Conservation (phyloP, 2,888 invertebrate genomes). For the Resseliella maxima region DNA sequence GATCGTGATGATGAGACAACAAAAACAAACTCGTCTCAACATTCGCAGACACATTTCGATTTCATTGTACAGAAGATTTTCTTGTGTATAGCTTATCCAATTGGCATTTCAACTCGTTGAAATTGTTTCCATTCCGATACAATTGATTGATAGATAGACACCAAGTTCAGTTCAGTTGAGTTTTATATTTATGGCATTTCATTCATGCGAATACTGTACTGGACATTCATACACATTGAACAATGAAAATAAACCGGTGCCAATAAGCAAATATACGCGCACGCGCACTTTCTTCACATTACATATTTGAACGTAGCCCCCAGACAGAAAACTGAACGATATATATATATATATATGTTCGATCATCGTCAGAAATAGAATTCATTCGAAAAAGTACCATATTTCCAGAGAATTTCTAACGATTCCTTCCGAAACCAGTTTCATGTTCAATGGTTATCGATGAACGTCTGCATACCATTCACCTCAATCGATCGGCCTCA, state of each 20-base stretch:
- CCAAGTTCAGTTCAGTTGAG: not conserved
- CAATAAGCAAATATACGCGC: not conserved
- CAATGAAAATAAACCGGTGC: no score
- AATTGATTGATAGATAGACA: not conserved
- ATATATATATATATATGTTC: no score
- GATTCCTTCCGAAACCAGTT: slow-evolving; percentile 6
- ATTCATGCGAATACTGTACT: not conserved
- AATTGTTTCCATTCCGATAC: not conserved
- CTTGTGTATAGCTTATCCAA: not conserved
- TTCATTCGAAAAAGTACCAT: not conserved
- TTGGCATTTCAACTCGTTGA: not conserved
- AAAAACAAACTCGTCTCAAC: not conserved
- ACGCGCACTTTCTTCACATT: not conserved
- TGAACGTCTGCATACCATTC: not conserved
- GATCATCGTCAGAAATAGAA: not conserved
- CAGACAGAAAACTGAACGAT: no score
- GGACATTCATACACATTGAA: no score
- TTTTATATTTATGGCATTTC: slow-evolving; percentile 9
- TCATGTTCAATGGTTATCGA: not conserved
- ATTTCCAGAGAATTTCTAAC: slow-evolving; percentile 13
- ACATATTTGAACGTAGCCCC: not conserved
- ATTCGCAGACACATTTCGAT: slow-evolving; percentile 6
- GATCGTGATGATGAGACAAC: no score
- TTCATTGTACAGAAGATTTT: not conserved
- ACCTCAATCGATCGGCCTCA: not conserved